These are phyloP conservation scores for Tetragonula carbonaria DNA, from an alignment of 2,888 invertebrate genomes.

Conservation along the genomic window DNA sequence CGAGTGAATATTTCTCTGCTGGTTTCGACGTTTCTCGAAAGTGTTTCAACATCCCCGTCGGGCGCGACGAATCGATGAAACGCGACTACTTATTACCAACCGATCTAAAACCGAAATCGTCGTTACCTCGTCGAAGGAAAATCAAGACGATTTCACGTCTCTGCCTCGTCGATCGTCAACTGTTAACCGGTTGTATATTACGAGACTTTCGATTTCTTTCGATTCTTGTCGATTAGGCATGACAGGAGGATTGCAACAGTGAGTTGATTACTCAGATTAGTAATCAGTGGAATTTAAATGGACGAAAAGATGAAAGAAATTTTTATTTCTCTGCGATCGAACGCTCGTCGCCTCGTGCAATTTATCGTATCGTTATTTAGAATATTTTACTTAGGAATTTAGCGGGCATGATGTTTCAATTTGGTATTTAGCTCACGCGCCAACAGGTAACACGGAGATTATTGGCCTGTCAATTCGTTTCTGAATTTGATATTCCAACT, in stretches of 20 bases:
- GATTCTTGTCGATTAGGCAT: too few species aligned
- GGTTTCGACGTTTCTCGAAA: slow-evolving; percentile 26
- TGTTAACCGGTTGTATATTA: background rate
- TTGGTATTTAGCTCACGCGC: slow-evolving; percentile 19
- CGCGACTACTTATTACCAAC: background rate
- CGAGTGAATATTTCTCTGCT: slow-evolving; percentile 22
- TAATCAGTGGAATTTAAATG: too few species aligned
- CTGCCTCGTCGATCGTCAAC: too few species aligned
- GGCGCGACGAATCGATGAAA: slow-evolving; percentile 28
- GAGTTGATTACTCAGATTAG: background rate
- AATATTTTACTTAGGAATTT: background rate
- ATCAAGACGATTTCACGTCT: background rate
- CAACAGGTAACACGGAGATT: background rate
- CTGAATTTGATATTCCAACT: slow-evolving; percentile 21
- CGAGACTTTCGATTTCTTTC: background rate
- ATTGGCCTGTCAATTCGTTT: background rate
- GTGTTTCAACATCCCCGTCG: slow-evolving; percentile 24
- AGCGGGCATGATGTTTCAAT: background rate
- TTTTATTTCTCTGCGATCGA: too few species aligned
- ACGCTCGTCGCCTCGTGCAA: too few species aligned
- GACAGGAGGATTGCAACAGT: background rate
- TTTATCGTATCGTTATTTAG: too few species aligned
- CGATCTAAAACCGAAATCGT: background rate
- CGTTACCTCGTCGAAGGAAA: background rate
- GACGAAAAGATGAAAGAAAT: too few species aligned